Percentiles rank a stretch among this genome's conserved stretches.
phyloP scores from a whole-genome alignment of 2,888 invertebrate genomes.

The Hermodice carunculata region DNA sequence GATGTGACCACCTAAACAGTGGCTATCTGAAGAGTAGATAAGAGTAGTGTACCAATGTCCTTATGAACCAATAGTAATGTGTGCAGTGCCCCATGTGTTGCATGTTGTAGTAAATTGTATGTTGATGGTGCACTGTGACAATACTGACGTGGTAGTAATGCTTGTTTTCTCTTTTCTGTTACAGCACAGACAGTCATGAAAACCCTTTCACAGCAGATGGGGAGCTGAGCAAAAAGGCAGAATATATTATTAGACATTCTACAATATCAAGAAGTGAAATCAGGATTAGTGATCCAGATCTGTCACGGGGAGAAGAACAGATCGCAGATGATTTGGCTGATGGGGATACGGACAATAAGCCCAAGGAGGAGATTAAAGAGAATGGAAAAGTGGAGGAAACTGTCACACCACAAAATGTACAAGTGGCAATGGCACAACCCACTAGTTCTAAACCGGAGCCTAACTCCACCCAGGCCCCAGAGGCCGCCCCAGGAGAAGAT shows the following conservation, averaged over 20 bases:
- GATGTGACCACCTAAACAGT: no score
- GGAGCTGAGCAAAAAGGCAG: conserved; percentile 93
- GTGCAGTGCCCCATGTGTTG: no score
- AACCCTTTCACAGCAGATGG: conserved; percentile 98
- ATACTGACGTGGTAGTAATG: no score
- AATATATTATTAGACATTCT: conserved; percentile 88
- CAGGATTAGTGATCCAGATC: conserved; percentile 53
- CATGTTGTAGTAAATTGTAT: no score
- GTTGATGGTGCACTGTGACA: no score
- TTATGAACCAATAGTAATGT: no score
- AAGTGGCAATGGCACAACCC: conserved; percentile 30
- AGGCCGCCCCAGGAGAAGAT: conserved; percentile 27
- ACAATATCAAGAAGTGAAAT: conserved; percentile 65
- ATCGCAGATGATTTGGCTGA: background rate
- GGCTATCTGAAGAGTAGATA: no score
- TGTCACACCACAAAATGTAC: conserved; percentile 27
- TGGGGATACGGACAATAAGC: background rate
- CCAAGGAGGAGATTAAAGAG: conserved; percentile 2
- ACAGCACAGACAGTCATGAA: conserved; percentile 95
- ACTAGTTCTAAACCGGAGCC: conserved; percentile 31
- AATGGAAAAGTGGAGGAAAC: conserved; percentile 28
- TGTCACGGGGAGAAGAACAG: background rate
- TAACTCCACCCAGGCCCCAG: conserved; percentile 33
- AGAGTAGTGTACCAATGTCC: no score
- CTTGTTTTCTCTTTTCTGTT: no score